Evolutionary conservation across 1,140 invertebrate genomes (phyloP), one percentile per base, ranked within the genome.

Genomic region (Macrosteles quadrilineatus): DNA sequence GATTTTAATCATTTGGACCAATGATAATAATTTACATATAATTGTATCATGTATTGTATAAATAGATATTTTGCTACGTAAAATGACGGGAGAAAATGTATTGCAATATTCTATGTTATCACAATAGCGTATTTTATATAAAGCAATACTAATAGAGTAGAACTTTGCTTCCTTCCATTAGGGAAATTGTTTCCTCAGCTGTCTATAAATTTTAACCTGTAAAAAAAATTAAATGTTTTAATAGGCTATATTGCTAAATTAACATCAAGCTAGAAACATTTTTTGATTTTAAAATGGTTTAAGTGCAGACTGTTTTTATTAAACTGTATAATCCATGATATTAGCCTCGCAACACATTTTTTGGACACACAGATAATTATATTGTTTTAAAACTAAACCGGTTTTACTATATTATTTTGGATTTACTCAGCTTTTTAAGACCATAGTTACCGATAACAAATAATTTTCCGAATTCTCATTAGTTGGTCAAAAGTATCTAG

Each of bases 1-100:
- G 55, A 27, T 25, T 59, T 21, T 59, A 59, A 59, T 59, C 23
- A 30, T 59, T 59, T 59, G 55, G 55, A 59, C 55, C 55, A 50
- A 50, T 50, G 21, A 50, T 17, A 50, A 50, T 50, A 50, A 50
- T 50, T 50, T 50, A 9, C 3, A 17, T 4, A 4, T 50, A 19
- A 50, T 50, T 4, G 21, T 50, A 19, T 17, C 17, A 19, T 3
- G 4, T 19, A 19, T 3, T 19, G 14, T 19, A 4, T 50, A 9
- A 50, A 50, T 50, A 50, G 47, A 21, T 50, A 50, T 50, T 50
- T 50, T 50, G 47, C 47, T 50, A 50, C 47, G 3, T 3, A 50
- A 50, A 4, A 19, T 19, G 21, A 21, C 21, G n/a, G 14, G 3
- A 4, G 14, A 21, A 19, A n/a, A 4, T 6, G 6, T 50, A 4